Base-by-base conservation (phyloP, 2,888 invertebrate species). In the Drosophila conformis region DNA sequence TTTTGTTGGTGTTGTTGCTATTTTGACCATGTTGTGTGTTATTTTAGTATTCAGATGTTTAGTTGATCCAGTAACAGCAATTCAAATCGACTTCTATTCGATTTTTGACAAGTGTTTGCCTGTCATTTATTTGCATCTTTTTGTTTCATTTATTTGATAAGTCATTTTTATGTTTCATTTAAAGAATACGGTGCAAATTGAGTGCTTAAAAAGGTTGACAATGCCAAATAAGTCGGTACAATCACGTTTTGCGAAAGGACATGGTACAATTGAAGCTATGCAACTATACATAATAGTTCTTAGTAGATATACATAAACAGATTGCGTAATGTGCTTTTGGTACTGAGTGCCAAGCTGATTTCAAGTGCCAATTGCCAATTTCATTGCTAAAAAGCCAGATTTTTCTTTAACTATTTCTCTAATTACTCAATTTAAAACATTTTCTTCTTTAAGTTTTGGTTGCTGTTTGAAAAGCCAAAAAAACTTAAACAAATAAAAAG, bases 261-360 rank as follows among this genome's bases (percentile, higher is more conserved):
- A 49, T 27, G 35, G 27, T 57, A 35, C 27, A 52, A 11, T 42
- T 53, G 25, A 54, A 73, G 52, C 57, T 57, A 40, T 38, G 36
- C 36, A 54, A 27, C 11, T 51, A 52, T 63, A 63, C 46, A 27
- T 31, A 31, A 53, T 11, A 25, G n/a, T 74, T 13, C 11, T 54
- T 57, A 21, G 5, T 64, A 76, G 81, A 70, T 52, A 76, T 76
- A 80, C 77, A 76, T 76, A 80, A 80, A 76, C 76, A 80, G 64
- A 52, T 74, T 63, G 60, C 53, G 40, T 61, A 36, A 72, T 42
- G 33, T 59, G 49, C 56, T 46, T 51, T 35, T 65, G 52, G 40
- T 35, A 46, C 29, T 46, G 36, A 18, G 31, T 49, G 38, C 48
- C 38, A 68, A 67, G 56, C 56, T 29, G 27, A 7, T 36, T 48